Percentiles rank a stretch among this genome's conserved stretches.
Evolutionary conservation across 2,888 invertebrate genomes (phyloP).

Genomic region (Patella ulyssiponensis): DNA sequence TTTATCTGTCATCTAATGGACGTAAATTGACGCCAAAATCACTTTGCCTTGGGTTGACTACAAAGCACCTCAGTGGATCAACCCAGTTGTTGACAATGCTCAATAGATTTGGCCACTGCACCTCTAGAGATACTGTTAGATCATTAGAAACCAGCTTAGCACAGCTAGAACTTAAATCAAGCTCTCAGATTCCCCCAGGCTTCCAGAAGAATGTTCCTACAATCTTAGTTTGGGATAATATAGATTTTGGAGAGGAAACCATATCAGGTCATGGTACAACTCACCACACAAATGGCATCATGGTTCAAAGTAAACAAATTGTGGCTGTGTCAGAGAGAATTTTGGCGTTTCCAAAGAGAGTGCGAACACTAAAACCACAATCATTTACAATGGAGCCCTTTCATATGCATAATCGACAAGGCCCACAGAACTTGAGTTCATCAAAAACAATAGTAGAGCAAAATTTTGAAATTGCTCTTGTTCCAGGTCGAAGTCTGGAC

Average conservation of each 20-base stretch:
- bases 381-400: neutral
- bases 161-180: neutral
- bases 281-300: neutral
- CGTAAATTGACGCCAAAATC: neutral
- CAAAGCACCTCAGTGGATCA: neutral
- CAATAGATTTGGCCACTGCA: neutral
- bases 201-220: neutral
- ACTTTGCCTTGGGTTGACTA: neutral
- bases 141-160: neutral
- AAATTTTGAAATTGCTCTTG: neutral
- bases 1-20: neutral
- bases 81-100: neutral
- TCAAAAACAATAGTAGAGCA: neutral
- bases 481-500: neutral
- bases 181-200: neutral
- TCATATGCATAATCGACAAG: neutral
- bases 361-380: neutral
- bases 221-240: constrained; percentile 5
- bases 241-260: constrained; percentile 5
- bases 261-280: neutral
- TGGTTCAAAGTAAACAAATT: neutral
- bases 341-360: neutral
- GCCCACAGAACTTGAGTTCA: neutral
- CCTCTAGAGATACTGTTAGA: neutral
- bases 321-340: neutral